phyloP scores from a whole-genome alignment of 2,113 vertebrate genomes.

The Passer domesticus region DNA sequence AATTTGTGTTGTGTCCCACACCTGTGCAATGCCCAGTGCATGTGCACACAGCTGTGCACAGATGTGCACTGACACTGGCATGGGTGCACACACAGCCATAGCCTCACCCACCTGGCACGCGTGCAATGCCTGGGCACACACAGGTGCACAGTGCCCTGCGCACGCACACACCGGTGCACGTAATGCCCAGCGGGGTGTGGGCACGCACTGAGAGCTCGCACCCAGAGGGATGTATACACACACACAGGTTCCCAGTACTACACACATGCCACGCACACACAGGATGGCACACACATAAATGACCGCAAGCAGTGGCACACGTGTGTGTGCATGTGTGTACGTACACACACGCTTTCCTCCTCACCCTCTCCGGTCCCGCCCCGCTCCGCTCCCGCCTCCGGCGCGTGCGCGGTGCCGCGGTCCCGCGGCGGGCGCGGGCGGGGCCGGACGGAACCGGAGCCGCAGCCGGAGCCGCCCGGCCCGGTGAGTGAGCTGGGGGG shows the following conservation, averaged over 20 bases:
- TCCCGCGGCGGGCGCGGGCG: neutral
- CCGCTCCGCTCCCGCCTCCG: neutral
- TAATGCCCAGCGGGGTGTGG: too few species aligned
- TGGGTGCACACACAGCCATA: neutral
- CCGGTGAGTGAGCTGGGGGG: neutral
- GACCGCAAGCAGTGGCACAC: too few species aligned
- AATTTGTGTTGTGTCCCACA: neutral
- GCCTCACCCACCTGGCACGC: neutral
- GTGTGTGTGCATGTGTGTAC: too few species aligned
- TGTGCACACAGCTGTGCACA: neutral
- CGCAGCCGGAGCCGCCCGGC: neutral
- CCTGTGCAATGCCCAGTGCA: neutral
- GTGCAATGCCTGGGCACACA: neutral
- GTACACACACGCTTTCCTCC: accelerated
- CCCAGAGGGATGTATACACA: neutral
- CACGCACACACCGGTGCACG: neutral
- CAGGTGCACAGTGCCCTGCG: neutral
- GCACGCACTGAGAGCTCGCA: neutral
- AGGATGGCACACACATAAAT: too few species aligned
- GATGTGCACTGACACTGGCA: neutral
- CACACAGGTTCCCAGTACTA: neutral
- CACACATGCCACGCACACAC: neutral
- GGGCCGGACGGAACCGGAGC: neutral
- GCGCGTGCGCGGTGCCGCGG: neutral
- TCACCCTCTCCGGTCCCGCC: neutral